phyloP scores from a whole-genome alignment of 1,140 invertebrate genomes.

The Drosophila persimilis region DNA sequence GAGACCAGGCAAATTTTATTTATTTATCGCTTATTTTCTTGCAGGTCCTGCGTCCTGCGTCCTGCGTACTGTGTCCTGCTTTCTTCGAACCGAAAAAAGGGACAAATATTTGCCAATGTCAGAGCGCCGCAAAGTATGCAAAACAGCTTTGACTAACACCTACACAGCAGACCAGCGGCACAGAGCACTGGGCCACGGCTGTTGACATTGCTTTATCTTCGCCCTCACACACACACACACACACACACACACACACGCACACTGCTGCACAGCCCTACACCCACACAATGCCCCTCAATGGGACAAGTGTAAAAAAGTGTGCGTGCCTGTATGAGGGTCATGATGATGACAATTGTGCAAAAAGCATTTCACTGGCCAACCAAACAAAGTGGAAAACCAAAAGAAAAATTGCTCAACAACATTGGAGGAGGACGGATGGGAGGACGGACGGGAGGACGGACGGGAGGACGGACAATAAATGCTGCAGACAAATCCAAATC shows the following conservation, averaged over 20 bases:
- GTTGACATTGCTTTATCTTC: constrained; percentile 39
- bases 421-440: constrained; percentile 3
- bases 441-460: neutral
- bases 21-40: constrained; percentile 80
- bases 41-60: neutral
- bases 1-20: constrained; percentile 75
- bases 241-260: constrained; percentile 12
- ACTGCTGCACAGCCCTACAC: neutral
- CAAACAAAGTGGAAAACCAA: constrained; percentile 72
- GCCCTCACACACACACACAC: neutral
- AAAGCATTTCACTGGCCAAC: constrained; percentile 64
- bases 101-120: constrained; percentile 77
- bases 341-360: constrained; percentile 76
- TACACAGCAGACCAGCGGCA: constrained; percentile 33
- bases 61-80: too few relatives aligned
- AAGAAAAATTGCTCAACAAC: constrained; percentile 60
- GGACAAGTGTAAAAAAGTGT: constrained; percentile 7
- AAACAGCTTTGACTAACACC: constrained; percentile 74
- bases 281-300: too few relatives aligned
- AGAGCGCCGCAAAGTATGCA: constrained; percentile 74
- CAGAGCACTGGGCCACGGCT: constrained; percentile 12
- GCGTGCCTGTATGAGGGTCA: constrained; percentile 66
- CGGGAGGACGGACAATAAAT: constrained; percentile 57
- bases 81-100: constrained; percentile 58
- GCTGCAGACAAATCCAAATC: constrained; percentile 75